These are phyloP conservation scores for Cordylochernes scorpioides DNA, from an alignment of 2,888 invertebrate species.

Conservation along the genomic window DNA sequence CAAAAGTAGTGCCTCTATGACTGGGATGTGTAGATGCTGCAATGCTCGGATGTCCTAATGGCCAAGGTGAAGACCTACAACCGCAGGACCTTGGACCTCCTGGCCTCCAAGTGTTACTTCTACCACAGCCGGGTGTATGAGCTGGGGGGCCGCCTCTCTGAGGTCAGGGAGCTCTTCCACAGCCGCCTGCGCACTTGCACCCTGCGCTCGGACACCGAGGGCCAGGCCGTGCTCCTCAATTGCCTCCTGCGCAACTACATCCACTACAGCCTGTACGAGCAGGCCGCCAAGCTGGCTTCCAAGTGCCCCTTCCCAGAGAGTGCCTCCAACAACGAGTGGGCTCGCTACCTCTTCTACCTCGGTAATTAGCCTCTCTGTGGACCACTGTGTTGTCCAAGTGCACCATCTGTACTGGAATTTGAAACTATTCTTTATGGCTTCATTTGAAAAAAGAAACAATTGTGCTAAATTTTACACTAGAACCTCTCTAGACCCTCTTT, in stretches of 20 bases:
- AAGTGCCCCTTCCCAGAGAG: conserved; percentile 82
- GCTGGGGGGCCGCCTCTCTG: conserved; percentile 53
- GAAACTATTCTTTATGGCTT: no score
- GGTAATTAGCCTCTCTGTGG: conserved; percentile 17
- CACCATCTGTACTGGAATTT: background rate
- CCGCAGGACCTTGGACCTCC: conserved; percentile 64
- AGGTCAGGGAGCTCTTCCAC: conserved; percentile 56
- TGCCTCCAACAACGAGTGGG: conserved; percentile 96
- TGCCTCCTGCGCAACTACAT: conserved; percentile 82
- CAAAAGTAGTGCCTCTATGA: no score
- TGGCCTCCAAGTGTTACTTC: conserved; percentile 88
- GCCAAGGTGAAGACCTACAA: conserved; percentile 62
- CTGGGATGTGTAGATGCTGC: no score
- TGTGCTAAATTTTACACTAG: no score
- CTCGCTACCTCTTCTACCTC: conserved; percentile 80
- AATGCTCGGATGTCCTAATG: conserved; percentile 58
- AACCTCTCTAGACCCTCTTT: no score
- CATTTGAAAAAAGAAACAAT: background rate
- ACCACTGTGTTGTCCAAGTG: background rate
- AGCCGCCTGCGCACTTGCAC: conserved; percentile 77
- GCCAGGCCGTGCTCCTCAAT: conserved; percentile 86
- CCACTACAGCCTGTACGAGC: conserved; percentile 80
- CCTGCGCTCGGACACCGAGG: conserved; percentile 79
- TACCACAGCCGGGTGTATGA: conserved; percentile 74
- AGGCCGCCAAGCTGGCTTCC: conserved; percentile 81